These are phyloP conservation scores for Megalops cyprinoides DNA, from an alignment of 2,797 vertebrate species.

Conservation along the genomic window DNA sequence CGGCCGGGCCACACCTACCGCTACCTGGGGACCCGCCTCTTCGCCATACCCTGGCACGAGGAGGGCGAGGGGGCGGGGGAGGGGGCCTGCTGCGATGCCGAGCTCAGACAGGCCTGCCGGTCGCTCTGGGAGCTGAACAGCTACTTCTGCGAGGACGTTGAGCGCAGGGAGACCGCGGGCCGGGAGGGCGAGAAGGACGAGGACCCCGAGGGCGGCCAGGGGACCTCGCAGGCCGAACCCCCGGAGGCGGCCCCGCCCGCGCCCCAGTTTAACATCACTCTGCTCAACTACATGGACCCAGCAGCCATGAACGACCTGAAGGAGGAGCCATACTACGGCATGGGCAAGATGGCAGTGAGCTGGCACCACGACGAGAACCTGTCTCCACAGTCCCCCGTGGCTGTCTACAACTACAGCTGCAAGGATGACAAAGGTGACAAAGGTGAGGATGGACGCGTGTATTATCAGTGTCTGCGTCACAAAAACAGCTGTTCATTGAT, in stretches of 20 bases:
- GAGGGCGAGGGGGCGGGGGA: slow-evolving; percentile 59
- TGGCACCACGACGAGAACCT: slow-evolving; percentile 98
- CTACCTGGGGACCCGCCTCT: slow-evolving; percentile 93
- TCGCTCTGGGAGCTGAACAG: slow-evolving; percentile 89
- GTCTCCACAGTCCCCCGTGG: slow-evolving; percentile 86
- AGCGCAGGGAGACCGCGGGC: slow-evolving; percentile 47
- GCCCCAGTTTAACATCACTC: slow-evolving; percentile 84
- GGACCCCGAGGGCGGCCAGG: slow-evolving; percentile 45
- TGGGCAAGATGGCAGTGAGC: slow-evolving; percentile 97
- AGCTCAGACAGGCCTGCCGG: slow-evolving; percentile 83
- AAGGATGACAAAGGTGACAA: slow-evolving; percentile 69
- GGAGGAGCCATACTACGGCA: slow-evolving; percentile 95
- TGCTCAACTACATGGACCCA: slow-evolving; percentile 98
- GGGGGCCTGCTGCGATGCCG: slow-evolving; percentile 75
- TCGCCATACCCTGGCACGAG: slow-evolving; percentile 91
- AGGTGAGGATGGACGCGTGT: slow-evolving; percentile 57
- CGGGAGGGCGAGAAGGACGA: slow-evolving; percentile 41
- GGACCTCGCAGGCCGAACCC: slow-evolving; percentile 60
- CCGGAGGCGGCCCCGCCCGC: slow-evolving; percentile 29
- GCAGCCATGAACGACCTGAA: slow-evolving; percentile 87
- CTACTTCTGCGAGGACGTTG: slow-evolving; percentile 81
- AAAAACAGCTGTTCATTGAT: slow-evolving; percentile 11
- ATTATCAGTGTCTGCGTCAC: neutral
- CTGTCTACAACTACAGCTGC: slow-evolving; percentile 92
- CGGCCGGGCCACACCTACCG: slow-evolving; percentile 91